phyloP scores from a whole-genome alignment of 2,113 vertebrate species.

The Rhegmatorhina hoffmannsi region DNA sequence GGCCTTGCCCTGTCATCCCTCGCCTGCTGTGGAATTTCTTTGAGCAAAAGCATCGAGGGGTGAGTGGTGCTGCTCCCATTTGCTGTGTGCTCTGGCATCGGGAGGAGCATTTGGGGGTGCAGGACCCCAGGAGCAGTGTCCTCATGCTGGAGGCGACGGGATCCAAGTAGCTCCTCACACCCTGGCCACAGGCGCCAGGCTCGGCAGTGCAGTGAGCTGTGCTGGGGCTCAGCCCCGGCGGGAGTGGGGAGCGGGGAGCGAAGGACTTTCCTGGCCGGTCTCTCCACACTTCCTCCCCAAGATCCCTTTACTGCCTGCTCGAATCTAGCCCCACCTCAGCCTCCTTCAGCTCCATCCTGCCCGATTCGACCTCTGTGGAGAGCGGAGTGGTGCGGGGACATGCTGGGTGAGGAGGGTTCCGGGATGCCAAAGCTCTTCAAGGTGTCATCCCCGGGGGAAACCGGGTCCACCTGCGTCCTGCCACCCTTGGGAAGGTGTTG shows the following conservation, averaged over 20 bases:
- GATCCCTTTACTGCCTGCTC: not conserved
- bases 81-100: not conserved
- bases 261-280: not conserved
- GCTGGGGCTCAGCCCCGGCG: not conserved
- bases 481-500: too few species aligned
- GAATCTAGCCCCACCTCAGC: not conserved
- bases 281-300: not conserved
- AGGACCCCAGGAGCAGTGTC: not conserved
- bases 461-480: not conserved
- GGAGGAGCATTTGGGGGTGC: not conserved
- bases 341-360: not conserved
- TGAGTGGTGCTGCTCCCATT: not conserved
- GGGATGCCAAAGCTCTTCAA: not conserved
- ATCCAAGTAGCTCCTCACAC: not conserved
- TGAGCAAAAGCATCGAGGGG: not conserved
- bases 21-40: not conserved
- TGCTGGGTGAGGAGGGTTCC: not conserved
- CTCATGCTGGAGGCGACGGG: not conserved
- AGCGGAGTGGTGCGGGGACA: not conserved
- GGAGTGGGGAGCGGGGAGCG: fast-evolving
- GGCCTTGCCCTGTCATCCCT: not conserved
- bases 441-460: fast-evolving
- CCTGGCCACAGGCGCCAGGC: fast-evolving
- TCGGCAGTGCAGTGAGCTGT: not conserved
- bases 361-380: not conserved